Base-by-base conservation (phyloP, 2,888 invertebrate species). In the Synergus laeviventris region DNA sequence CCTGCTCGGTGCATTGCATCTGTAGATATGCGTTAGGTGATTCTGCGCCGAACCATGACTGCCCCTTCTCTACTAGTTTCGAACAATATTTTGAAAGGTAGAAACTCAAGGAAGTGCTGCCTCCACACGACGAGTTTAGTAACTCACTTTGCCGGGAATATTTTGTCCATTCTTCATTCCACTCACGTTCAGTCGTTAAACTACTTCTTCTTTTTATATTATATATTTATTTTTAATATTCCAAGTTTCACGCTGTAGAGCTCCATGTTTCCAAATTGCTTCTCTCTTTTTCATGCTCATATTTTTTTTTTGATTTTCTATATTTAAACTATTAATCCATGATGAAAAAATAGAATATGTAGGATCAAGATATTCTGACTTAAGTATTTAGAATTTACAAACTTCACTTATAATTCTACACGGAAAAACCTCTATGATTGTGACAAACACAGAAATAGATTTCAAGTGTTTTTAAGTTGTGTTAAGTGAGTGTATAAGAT, bases 51-150 rank as follows among this genome's bases (percentile, higher is more conserved):
- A 78, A 77, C 80, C 78, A 74, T 75, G 21, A 31, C 59, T 11
- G 21, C 24, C 59, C 59, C 59, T 24, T 61, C 74, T 39, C 14
- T 14, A 16, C 31, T 59, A 3, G 14, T 7, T 45, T n/a, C n/a
- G 12, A 24, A 14, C 16, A 31, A 38, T 64, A 70, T 70, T 70
- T 70, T 31, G 31, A 70, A 36, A n/a, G 31, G 70, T 18, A 62
- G 70, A n/a, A 24, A 49, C 38, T 56, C 84, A 83, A 84, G 86
- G 78, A 76, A 75, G 83, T 89, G 89, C 87, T 86, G 89, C 89
- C 87, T 83, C 75, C 88, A 80, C 36, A 39, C 73, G 84, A 59
- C 75, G 62, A 75, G 56, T 49, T 75, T 75, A 74, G 31, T 70
- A 84, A 89, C 81, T 49, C 75, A 42, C 9, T 1, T 24, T 2